Conservation (phyloP, 2,888 invertebrate species). For the Drosophila demipolita region DNA sequence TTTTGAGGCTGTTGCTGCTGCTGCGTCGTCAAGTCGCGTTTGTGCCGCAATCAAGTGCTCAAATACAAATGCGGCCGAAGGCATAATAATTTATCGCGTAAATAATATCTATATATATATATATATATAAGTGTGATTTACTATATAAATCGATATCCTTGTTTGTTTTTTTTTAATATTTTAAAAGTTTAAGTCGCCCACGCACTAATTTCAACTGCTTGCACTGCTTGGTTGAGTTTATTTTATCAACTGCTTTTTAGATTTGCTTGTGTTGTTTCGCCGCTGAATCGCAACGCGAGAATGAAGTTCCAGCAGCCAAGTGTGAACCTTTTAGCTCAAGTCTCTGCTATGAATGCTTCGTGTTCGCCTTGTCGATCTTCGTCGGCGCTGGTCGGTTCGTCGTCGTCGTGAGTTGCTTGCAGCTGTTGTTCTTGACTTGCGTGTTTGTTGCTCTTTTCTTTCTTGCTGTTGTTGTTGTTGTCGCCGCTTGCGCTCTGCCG, state of each 20-base stretch:
- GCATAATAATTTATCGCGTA: conserved; percentile 77
- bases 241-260: conserved; percentile 1
- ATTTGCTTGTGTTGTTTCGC: conserved; percentile 39
- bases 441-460: conserved; percentile 12
- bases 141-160: conserved; percentile 9
- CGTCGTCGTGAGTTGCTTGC: conserved; percentile 7
- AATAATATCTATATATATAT: conserved; percentile 29
- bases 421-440: conserved; percentile 11
- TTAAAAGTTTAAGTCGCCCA: conserved; percentile 29
- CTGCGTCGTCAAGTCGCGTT: conserved; percentile 68
- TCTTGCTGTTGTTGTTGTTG: conserved; percentile 28
- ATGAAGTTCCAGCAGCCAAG: conserved; percentile 72
- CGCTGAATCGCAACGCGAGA: conserved; percentile 73
- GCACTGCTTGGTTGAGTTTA: conserved; percentile 47
- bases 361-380: conserved; percentile 22
- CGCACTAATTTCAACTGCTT: conserved; percentile 43
- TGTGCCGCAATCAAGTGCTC: conserved; percentile 83
- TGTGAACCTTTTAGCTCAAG: conserved; percentile 73
- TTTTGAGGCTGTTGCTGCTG: conserved; percentile 33
- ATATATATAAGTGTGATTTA: conserved; percentile 5
- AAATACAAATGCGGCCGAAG: conserved; percentile 83
- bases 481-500: conserved; percentile 46
- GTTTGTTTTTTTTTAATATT: neutral
- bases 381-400: conserved; percentile 19
- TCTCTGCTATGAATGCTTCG: conserved; percentile 48